Conservation (phyloP, 2,888 invertebrate species). For the Rhogogaster chlorosoma region DNA sequence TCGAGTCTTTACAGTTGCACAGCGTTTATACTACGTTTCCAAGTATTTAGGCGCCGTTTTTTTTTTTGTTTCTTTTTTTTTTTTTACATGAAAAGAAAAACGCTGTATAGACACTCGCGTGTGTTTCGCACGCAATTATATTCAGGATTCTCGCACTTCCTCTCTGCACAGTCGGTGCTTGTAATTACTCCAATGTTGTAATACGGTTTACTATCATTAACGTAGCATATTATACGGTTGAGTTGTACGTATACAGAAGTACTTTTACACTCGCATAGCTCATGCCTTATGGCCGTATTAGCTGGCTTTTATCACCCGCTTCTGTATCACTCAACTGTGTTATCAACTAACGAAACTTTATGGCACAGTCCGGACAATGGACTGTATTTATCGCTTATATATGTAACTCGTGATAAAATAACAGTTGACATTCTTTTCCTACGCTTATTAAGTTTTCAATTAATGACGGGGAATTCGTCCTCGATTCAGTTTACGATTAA, state of each 20-base stretch:
- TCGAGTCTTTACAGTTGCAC: neutral
- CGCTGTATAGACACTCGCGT: neutral
- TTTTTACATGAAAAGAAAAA: neutral
- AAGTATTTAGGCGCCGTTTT: neutral
- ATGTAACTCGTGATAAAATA: neutral
- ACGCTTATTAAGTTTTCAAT: neutral
- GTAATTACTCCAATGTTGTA: neutral
- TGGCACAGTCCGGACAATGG: neutral
- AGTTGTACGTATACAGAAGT: neutral
- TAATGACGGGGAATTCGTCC: neutral
- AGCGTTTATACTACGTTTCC: neutral
- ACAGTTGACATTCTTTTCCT: neutral
- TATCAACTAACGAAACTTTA: slow-evolving; percentile 22
- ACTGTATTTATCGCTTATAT: neutral
- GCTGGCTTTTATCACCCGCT: neutral
- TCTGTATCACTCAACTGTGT: neutral
- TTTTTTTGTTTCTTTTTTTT: neutral
- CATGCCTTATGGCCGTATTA: neutral
- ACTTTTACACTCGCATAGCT: neutral
- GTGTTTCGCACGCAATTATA: neutral
- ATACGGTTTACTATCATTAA: neutral
- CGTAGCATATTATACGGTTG: neutral
- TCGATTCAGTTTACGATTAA: too few species aligned
- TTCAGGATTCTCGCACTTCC: neutral
- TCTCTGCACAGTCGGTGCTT: neutral